These are phyloP conservation scores for Lepidothrix coronata DNA, from an alignment of 2,113 vertebrate species.

Conservation along the genomic window DNA sequence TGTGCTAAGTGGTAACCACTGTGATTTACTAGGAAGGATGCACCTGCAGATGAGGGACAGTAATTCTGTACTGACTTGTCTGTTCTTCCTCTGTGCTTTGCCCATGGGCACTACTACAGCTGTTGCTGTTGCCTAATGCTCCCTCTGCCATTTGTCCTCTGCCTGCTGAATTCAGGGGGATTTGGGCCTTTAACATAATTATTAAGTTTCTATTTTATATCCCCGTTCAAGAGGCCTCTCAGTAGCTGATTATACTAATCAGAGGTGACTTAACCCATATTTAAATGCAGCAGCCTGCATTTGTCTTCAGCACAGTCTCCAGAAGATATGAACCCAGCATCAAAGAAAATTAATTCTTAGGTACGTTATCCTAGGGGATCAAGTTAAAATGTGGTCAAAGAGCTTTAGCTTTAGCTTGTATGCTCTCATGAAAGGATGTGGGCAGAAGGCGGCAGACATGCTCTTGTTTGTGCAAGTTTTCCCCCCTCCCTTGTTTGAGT, in stretches of 20 bases:
- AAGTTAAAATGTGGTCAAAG: neutral
- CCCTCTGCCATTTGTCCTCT: neutral
- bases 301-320: neutral
- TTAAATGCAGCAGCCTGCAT: constrained; percentile 28
- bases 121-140: neutral
- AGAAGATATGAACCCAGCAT: neutral
- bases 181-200: neutral
- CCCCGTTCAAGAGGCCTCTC: neutral
- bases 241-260: constrained; percentile 50
- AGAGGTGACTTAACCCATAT: constrained; percentile 42
- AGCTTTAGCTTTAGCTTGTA: neutral
- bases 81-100: neutral
- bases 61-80: neutral
- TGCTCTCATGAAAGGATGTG: neutral
- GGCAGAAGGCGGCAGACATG: neutral
- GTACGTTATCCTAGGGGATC: neutral
- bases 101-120: neutral
- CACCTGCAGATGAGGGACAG: neutral
- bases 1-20: neutral
- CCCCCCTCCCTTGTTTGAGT: neutral
- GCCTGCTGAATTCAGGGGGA: neutral
- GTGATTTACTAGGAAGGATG: neutral
- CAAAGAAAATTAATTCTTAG: constrained; percentile 6
- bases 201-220: neutral
- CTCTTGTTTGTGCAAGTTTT: neutral